Base-by-base conservation (phyloP, 2,113 vertebrate genomes). In the Lepisosteus osseus region DNA sequence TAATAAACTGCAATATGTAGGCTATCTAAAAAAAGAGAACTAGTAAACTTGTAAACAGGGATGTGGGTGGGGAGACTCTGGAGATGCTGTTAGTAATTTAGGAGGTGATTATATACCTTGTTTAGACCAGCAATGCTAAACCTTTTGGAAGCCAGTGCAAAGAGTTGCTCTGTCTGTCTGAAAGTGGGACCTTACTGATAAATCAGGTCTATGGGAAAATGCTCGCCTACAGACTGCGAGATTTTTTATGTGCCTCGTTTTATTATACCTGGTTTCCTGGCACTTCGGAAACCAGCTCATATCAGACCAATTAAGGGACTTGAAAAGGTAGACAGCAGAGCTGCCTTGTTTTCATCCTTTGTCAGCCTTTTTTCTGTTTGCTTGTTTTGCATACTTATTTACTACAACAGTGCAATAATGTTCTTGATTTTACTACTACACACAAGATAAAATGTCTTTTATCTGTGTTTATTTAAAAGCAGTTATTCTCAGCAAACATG, bases 211-310 rank as follows among this genome's bases (percentile, higher is more conserved):
- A 63, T 70, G 51, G 65, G 55, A 62, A 59, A 67, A 73, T 7
- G 54, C 61, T 65, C 40, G 51, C 54, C 61, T 67, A 59, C 65
- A 63, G 41, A 56, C 11, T 15, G 74, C 70, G 65, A 65, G 77
- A 7, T 44, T 57, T 81, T 85, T 88, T 81, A 86, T 74, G 80
- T 82, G 69, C 70, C 72, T 73, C 78, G n/a, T 68, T 77, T 79
- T 77, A 78, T 74, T 74, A 72, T 73, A 63, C 40, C 51, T 14
- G 54, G 72, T 74, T 84, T 85, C 80, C 78, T 78, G 76, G 68
- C 67, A 76, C 76, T 72, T 65, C 5, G 47, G 0, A 51, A 51
- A 51, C 29, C 9, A 9, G 47, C 47, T 9, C 62, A 41, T 65
- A 17, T 65, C 17, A 41, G 29, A 41, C 29, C 68, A 79, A 82